phyloP scores from a whole-genome alignment of 2,113 vertebrate species.

The Campylomormyrus numenius region DNA sequence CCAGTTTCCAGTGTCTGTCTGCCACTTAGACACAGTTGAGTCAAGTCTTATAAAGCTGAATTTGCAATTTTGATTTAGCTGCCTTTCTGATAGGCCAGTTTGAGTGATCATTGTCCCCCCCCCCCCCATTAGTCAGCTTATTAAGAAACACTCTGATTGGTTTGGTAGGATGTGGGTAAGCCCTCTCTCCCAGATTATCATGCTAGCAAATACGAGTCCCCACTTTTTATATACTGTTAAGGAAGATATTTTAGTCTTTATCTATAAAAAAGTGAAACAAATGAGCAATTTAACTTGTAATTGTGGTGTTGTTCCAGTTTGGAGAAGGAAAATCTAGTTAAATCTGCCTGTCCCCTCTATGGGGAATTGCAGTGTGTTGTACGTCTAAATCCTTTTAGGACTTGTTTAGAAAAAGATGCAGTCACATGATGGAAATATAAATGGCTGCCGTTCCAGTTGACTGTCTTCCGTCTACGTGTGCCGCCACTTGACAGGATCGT shows the following conservation, averaged over 20 bases:
- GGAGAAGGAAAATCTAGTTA: neutral
- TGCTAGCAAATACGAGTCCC: neutral
- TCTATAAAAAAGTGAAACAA: neutral
- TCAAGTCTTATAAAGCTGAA: neutral
- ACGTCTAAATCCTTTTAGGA: neutral
- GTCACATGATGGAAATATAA: neutral
- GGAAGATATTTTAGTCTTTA: neutral
- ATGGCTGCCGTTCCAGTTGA: neutral
- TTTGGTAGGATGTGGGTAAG: neutral
- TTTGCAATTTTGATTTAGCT: neutral
- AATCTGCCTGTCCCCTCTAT: neutral
- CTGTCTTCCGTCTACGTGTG: neutral
- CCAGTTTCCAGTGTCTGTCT: neutral
- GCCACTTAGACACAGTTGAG: neutral
- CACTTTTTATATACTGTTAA: neutral
- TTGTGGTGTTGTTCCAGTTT: neutral
- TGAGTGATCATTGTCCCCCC: neutral
- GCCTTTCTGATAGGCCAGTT: neutral
- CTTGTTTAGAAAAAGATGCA: neutral
- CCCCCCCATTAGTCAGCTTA: neutral
- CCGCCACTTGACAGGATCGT: neutral
- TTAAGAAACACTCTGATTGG: neutral
- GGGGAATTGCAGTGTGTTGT: neutral
- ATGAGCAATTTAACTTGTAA: neutral
- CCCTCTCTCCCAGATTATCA: neutral